Conservation (phyloP, 2,888 invertebrate genomes). For the Drosophila koepferae region DNA sequence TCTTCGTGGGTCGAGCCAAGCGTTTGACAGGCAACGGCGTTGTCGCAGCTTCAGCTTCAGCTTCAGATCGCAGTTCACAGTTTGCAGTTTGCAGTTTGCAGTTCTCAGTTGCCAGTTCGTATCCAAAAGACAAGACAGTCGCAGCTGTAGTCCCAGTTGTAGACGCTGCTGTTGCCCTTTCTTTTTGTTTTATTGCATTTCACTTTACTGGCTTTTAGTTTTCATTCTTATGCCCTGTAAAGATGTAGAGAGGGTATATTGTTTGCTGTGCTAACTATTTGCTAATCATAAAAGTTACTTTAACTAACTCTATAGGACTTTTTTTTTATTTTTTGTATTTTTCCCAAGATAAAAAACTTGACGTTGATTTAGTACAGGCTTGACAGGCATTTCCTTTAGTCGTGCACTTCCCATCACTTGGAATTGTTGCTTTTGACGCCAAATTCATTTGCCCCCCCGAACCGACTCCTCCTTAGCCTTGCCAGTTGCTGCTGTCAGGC, state of each 20-base stretch:
- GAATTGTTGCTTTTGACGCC: conserved; percentile 40
- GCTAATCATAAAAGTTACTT: not conserved
- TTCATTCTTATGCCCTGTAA: not conserved
- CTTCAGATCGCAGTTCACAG: conserved; percentile 23
- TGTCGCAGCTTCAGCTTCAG: conserved; percentile 39
- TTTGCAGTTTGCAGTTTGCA: conserved; percentile 17
- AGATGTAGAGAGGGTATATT: not conserved
- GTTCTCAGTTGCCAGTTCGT: conserved; percentile 28
- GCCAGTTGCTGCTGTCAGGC: conserved; percentile 55
- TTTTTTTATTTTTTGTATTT: not conserved
- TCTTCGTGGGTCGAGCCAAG: conserved; percentile 40
- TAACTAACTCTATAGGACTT: too few species aligned
- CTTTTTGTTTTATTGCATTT: conserved; percentile 75
- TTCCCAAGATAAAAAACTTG: accelerated
- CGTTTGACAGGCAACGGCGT: conserved; percentile 50
- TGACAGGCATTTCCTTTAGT: not conserved
- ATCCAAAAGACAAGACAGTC: conserved; percentile 69
- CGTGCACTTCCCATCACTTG: not conserved
- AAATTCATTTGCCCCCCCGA: conserved; percentile 60
- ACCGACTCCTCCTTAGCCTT: conserved; percentile 11
- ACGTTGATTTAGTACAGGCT: too few species aligned
- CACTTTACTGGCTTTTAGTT: conserved; percentile 72
- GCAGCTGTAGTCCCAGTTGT: conserved; percentile 46
- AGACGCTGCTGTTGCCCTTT: conserved; percentile 33
- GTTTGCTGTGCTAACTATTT: too few species aligned